phyloP scores from a whole-genome alignment of 2,113 vertebrate genomes.

The Opisthocomus hoazin region DNA sequence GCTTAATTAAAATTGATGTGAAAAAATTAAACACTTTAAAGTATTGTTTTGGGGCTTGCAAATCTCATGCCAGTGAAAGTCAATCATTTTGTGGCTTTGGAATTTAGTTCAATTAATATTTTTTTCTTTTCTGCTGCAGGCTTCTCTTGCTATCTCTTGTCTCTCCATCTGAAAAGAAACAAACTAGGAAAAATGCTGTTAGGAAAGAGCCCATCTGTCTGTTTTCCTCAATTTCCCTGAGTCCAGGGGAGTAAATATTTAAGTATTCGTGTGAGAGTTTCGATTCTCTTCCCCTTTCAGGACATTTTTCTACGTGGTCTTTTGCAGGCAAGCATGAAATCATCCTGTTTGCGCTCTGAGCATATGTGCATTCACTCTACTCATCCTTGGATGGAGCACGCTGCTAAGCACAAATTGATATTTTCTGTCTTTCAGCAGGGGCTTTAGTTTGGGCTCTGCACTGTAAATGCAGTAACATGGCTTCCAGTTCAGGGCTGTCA shows the following conservation, averaged over 20 bases:
- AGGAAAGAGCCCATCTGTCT: not conserved
- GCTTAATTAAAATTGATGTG: constrained; percentile 64
- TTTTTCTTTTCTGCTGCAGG: not conserved
- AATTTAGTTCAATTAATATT: constrained; percentile 24
- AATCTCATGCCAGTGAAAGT: constrained; percentile 51
- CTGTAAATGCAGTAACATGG: constrained; percentile 35
- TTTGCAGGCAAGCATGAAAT: constrained; percentile 37
- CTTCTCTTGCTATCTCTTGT: not conserved
- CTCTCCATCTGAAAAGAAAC: not conserved
- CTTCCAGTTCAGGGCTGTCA: constrained; percentile 46
- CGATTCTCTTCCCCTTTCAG: not conserved
- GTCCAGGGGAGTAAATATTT: not conserved
- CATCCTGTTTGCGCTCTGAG: not conserved
- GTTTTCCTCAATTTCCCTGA: constrained; percentile 17
- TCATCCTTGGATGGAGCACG: not conserved
- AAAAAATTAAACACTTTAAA: constrained; percentile 57
- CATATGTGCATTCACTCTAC: not conserved
- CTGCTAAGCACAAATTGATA: constrained; percentile 36
- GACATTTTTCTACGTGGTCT: constrained; percentile 29
- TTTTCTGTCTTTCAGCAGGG: constrained; percentile 48
- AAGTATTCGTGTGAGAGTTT: not conserved
- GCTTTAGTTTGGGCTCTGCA: not conserved
- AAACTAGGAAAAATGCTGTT: not conserved
- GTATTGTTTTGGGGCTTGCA: constrained; percentile 40
- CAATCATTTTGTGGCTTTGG: constrained; percentile 38